Conservation (phyloP, 1,140 invertebrate species). For the Leptinotarsa texana region DNA sequence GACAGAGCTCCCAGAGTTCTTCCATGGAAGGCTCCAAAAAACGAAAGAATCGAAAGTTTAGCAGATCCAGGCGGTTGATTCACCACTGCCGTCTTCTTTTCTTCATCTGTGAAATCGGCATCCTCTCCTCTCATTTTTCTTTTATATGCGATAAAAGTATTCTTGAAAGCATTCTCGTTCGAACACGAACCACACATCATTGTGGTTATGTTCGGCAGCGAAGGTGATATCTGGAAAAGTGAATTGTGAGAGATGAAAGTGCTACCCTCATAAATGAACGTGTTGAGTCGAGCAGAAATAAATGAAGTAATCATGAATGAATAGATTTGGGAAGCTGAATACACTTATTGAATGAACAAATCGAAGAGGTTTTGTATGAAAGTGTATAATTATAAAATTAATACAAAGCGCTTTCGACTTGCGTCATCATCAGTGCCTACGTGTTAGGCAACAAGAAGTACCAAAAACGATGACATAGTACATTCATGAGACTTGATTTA, state of each 20-base stretch:
- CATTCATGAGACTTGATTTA: too few relatives aligned
- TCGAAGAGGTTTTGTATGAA: too few relatives aligned
- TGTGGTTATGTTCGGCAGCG: conserved; percentile 79
- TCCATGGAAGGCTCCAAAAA: conserved; percentile 85
- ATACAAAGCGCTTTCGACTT: too few relatives aligned
- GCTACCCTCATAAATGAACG: too few relatives aligned
- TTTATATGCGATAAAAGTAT: conserved; percentile 75
- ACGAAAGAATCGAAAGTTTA: conserved; percentile 84
- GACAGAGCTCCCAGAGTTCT: conserved; percentile 82
- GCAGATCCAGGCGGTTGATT: conserved; percentile 87
- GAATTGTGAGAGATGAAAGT: background rate
- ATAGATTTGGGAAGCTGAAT: too few relatives aligned
- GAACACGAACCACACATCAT: conserved; percentile 98
- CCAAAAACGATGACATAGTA: too few relatives aligned
- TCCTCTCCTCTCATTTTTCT: conserved; percentile 65
- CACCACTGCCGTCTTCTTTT: conserved; percentile 74
- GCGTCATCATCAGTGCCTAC: too few relatives aligned
- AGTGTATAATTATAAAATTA: too few relatives aligned
- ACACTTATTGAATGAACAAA: too few relatives aligned
- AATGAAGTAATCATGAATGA: too few relatives aligned
- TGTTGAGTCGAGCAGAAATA: too few relatives aligned
- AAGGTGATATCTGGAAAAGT: conserved; percentile 63
- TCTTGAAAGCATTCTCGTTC: conserved; percentile 94
- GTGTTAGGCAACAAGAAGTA: too few relatives aligned
- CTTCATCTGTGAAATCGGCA: conserved; percentile 77